A percentile compares a stretch with the other conserved stretches of the same genome.
Conservation (phyloP, 2,888 invertebrate genomes). For the Julus scanicus region DNA sequence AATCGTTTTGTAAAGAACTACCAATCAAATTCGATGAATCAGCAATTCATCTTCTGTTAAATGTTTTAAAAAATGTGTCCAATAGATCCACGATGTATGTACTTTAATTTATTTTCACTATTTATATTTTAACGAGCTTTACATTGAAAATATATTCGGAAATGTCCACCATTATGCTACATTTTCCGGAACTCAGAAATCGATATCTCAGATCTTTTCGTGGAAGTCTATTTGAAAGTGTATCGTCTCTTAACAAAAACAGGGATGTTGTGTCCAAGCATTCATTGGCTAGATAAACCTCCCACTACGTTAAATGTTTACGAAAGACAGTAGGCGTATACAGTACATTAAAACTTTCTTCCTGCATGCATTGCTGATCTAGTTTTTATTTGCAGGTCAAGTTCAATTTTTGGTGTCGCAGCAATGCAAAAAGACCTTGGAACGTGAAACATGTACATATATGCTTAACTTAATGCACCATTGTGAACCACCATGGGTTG, state of each 20-base stretch:
- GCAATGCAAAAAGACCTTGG: not conserved
- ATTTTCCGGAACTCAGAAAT: not conserved
- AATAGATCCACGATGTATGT: too few relatives aligned
- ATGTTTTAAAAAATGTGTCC: too few relatives aligned
- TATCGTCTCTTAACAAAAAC: not conserved
- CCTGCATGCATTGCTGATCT: not conserved
- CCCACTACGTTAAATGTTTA: not conserved
- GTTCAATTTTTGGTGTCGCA: not conserved
- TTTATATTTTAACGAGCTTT: not conserved
- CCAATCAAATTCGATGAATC: too few relatives aligned
- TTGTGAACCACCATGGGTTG: not conserved
- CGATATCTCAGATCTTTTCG: not conserved
- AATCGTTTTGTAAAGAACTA: too few relatives aligned
- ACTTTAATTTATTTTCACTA: too few relatives aligned
- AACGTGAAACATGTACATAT: not conserved
- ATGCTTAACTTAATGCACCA: not conserved
- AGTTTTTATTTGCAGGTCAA: not conserved
- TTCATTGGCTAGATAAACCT: not conserved
- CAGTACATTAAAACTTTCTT: not conserved
- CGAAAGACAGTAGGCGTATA: not conserved
- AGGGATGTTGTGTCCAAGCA: not conserved
- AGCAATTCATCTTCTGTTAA: too few relatives aligned
- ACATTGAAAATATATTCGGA: not conserved
- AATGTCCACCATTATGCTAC: not conserved
- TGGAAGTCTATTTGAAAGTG: not conserved